Percentiles rank a stretch among this genome's conserved stretches.
These are phyloP conservation scores for Drosophila maculinotata DNA, from an alignment of 2,888 invertebrate genomes.

Conservation along the genomic window DNA sequence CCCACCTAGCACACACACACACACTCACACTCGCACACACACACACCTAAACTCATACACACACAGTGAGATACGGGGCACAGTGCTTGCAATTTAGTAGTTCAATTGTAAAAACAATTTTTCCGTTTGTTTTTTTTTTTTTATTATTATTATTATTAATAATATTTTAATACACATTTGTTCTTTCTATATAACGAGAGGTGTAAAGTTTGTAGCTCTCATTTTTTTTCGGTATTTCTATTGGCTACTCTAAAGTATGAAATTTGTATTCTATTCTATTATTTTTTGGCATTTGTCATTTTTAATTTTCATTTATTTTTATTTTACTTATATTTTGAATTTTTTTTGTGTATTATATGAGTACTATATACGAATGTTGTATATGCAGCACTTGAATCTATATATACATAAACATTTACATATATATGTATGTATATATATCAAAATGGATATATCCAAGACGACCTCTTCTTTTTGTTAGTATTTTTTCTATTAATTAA, in stretches of 20 bases:
- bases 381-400: slow-evolving; percentile 30
- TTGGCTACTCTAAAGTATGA: slow-evolving; percentile 11
- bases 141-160: slow-evolving; percentile 28
- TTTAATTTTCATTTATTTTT: too few relatives aligned
- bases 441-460: slow-evolving; percentile 61
- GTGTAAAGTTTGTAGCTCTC: slow-evolving; percentile 9
- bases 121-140: slow-evolving; percentile 40
- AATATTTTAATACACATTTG: slow-evolving; percentile 27
- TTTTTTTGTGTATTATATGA: slow-evolving; percentile 48
- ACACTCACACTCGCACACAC: slow-evolving; percentile 13
- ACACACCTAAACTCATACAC: slow-evolving; percentile 9
- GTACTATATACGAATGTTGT: slow-evolving; percentile 34
- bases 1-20: slow-evolving; percentile 15
- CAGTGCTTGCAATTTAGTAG: slow-evolving; percentile 68
- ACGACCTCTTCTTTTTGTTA: slow-evolving; percentile 77
- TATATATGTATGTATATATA: slow-evolving; percentile 22
- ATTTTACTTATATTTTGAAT: slow-evolving; percentile 22
- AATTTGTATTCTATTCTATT: slow-evolving; percentile 16
- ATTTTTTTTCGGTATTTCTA: not conserved
- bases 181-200: slow-evolving; percentile 12
- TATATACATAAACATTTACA: slow-evolving; percentile 23
- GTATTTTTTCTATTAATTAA: slow-evolving; percentile 75
- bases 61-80: slow-evolving; percentile 43
- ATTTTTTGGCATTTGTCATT: too few relatives aligned
- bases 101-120: slow-evolving; percentile 57